These are phyloP conservation scores for Pseudoips prasinana DNA, from an alignment of 2,888 invertebrate genomes.

Conservation along the genomic window DNA sequence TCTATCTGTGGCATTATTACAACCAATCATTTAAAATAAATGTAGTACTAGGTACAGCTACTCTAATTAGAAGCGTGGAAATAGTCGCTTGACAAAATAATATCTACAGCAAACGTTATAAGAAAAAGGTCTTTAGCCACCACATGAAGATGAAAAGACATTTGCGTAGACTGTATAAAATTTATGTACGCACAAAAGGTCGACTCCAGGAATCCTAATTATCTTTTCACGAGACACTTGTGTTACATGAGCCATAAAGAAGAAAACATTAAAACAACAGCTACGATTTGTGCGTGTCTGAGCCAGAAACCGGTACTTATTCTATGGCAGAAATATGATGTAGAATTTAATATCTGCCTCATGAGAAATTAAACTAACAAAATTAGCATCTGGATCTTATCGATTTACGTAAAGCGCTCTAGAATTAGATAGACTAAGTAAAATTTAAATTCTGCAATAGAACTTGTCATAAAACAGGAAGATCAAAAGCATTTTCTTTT, in stretches of 20 bases:
- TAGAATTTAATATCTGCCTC: slow-evolving; percentile 11
- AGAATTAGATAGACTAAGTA: slow-evolving; percentile 15
- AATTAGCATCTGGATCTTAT: slow-evolving; percentile 20
- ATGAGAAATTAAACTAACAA: slow-evolving; percentile 4
- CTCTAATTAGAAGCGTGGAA: no score
- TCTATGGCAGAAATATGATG: slow-evolving; percentile 6
- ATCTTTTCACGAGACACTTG: slow-evolving; percentile 49
- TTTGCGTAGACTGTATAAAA: slow-evolving; percentile 22
- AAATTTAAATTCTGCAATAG: slow-evolving; percentile 6
- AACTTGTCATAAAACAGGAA: slow-evolving; percentile 25
- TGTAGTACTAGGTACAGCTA: no score
- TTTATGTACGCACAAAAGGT: slow-evolving; percentile 30
- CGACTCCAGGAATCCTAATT: slow-evolving; percentile 36
- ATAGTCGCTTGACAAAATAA: no score
- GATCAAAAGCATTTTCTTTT: slow-evolving; percentile 28
- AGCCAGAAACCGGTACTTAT: slow-evolving; percentile 26
- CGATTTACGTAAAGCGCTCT: slow-evolving; percentile 9
- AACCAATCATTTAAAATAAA: no score
- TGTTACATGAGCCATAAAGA: slow-evolving; percentile 46
- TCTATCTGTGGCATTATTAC: no score
- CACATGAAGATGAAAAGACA: no score
- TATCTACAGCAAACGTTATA: no score
- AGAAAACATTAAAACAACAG: slow-evolving; percentile 37
- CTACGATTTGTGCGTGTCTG: slow-evolving; percentile 24
- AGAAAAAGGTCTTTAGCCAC: no score